Evolutionary conservation across 2,797 vertebrate genomes (phyloP).

Genomic region (Hyperoplus lanceolatus): DNA sequence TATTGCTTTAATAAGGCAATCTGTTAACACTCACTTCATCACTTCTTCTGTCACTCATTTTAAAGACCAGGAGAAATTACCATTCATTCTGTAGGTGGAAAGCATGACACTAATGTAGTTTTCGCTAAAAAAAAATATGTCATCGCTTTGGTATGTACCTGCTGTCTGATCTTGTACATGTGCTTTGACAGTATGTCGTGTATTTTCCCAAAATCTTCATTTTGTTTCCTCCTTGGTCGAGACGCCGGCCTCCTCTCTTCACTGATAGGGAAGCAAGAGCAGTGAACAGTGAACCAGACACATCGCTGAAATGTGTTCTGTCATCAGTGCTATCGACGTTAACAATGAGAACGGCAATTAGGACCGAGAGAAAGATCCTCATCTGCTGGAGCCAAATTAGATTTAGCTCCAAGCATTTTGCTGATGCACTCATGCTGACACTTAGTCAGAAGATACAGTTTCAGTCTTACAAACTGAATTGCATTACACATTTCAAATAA

Average conservation of each 20-base stretch:
- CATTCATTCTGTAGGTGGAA: neutral
- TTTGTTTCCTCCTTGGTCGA: constrained; percentile 86
- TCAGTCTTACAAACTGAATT: neutral
- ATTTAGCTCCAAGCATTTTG: constrained; percentile 41
- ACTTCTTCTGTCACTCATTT: neutral
- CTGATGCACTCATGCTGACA: constrained; percentile 24
- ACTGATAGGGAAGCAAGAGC: constrained; percentile 64
- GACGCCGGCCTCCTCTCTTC: constrained; percentile 77
- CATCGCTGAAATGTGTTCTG: constrained; percentile 26
- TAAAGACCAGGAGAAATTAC: neutral
- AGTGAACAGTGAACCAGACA: constrained; percentile 21
- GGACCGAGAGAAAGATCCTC: constrained; percentile 27
- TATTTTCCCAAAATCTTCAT: constrained; percentile 90
- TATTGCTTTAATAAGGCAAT: neutral
- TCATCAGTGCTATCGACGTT: constrained; percentile 8
- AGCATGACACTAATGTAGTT: neutral
- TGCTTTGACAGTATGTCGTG: constrained; percentile 92
- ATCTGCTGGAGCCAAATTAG: constrained; percentile 44
- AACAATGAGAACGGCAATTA: neutral
- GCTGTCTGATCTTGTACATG: constrained; percentile 94
- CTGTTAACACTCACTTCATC: neutral
- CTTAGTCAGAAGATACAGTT: constrained; percentile 22
- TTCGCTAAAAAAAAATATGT: neutral
- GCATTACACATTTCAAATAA: neutral
- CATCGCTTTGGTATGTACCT: constrained; percentile 71